phyloP scores from a whole-genome alignment of 2,797 vertebrate genomes.

The Aulostomus chinensis region DNA sequence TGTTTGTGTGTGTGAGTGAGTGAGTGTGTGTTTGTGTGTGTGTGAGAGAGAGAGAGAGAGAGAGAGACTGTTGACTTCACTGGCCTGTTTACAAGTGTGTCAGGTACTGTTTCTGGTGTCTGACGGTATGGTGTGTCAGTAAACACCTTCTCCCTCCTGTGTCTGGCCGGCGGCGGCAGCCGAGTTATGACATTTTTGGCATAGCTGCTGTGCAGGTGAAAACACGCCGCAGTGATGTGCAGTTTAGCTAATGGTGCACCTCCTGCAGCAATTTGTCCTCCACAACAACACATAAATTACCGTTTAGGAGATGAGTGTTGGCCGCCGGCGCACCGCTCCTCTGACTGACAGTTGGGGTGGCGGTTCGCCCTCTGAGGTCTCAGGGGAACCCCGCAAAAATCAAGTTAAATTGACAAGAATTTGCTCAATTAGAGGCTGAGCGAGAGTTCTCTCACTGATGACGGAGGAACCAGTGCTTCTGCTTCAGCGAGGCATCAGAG shows the following conservation, averaged over 20 bases:
- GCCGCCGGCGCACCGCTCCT: neutral
- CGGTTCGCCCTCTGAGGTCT: neutral
- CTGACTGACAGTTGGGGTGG: conserved; percentile 29
- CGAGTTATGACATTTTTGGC: conserved; percentile 74
- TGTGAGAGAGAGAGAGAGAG: too few relatives aligned
- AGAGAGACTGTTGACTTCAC: too few relatives aligned
- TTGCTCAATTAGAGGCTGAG: conserved; percentile 39
- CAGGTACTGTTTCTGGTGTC: neutral
- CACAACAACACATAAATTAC: conserved; percentile 70
- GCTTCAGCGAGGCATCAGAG: too few relatives aligned
- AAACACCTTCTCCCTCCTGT: neutral
- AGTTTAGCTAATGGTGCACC: conserved; percentile 67
- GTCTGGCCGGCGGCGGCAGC: conserved; percentile 40
- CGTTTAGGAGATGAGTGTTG: conserved; percentile 48
- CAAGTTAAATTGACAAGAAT: conserved; percentile 47
- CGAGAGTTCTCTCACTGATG: conserved; percentile 25
- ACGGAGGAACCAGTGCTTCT: neutral
- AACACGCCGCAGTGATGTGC: conserved; percentile 67
- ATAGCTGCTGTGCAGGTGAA: conserved; percentile 80
- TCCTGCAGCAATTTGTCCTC: conserved; percentile 77
- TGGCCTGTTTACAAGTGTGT: conserved; percentile 5
- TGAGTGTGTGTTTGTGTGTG: too few relatives aligned
- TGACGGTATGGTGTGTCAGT: conserved; percentile 31
- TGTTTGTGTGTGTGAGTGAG: too few relatives aligned
- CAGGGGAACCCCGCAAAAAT: conserved; percentile 16